Evolutionary conservation across 2,797 vertebrate species (phyloP), one percentile per base, ranked within the genome.

Genomic region (Bradypodion ventrale): DNA sequence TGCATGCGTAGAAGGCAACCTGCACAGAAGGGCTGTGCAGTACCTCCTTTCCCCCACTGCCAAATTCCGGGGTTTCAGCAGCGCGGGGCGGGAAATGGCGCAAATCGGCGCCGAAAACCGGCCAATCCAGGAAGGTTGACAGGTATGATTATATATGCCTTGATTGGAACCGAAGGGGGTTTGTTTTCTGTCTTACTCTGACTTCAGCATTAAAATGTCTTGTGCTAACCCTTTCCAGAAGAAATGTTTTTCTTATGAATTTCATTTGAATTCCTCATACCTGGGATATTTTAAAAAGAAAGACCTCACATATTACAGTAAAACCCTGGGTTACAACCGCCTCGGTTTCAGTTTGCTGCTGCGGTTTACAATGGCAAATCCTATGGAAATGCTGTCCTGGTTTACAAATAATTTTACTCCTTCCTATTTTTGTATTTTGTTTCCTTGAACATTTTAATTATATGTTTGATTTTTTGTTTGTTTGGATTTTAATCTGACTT

Each of bases 371-470:
- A n/a, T n/a, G n/a, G n/a, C n/a, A n/a, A n/a, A n/a, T n/a, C n/a
- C n/a, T n/a, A n/a, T n/a, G n/a, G n/a, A n/a, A n/a, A n/a, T n/a
- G n/a, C n/a, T n/a, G n/a, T n/a, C n/a, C n/a, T n/a, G n/a, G n/a
- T n/a, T n/a, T n/a, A n/a, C n/a, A n/a, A n/a, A 56, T 49, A 69
- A 5, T 7, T 27, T 16, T 16, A 60, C 15, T 62, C 10, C 63
- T 81, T 81, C 42, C 78, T 85, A 21, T 63, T 76, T 49, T 29
- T 85, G 37, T 42, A 65, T 60, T 35, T 70, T 66, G 27, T 65
- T 80, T 78, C 69, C 73, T 70, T 77, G 59, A 82, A 40, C 1
- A 70, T 85, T 87, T 70, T 81, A 81, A 49, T 63, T 35, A 85
- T 66, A 65, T 62, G 12, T 12, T 82, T 82, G 37, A 19, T 69